Base-by-base conservation (phyloP, 2,113 vertebrate genomes). In the Myotis lucifugus region DNA sequence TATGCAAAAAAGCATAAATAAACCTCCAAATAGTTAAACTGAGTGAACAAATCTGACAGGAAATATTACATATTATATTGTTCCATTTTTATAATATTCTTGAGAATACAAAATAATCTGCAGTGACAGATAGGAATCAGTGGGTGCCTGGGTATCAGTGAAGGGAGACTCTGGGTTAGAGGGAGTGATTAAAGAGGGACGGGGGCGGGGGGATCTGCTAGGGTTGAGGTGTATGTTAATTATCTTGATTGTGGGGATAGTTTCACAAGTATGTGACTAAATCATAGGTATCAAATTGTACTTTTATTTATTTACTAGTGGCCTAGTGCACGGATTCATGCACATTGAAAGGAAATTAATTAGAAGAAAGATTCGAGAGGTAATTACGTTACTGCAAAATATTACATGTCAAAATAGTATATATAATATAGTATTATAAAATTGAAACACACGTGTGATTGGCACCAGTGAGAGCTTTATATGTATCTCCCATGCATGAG, bases 251-350 rank as follows among this genome's bases (percentile, higher is more conserved):
- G 40, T 54, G 13, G 27, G 74, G 82, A n/a, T 85, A 48, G 61
- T 54, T 77, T 77, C 90, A 92, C 37, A 48, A 83, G 19, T 42
- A 67, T 85, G 52, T 85, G 72, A 77, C 77, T 85, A 84, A 83
- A 15, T 56, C 14, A 77, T 52, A 42, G 19, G 14, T 67, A 27
- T 77, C 70, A 78, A 77, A 77, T 34, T 85, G 37, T 56, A 34
- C 59, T 67, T 85, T 67, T 42, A 59, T 59, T 56, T 56, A 59
- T 59, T 59, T 59, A 59, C 21, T 59, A 23, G 56, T 59, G 21
- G 21, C 56, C 56, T 59, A 8, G 56, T 59, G 8, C 56, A 59
- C 2, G 2, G 54, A 56, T 56, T 21, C 19, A 54, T 54, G 52
- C 52, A 18, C 52, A 54, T 59, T 59, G 56, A 25, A 59, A 59